Percentiles rank a stretch among this genome's conserved stretches.
phyloP scores from a whole-genome alignment of 2,113 vertebrate species.

The Triplophysa rosa region DNA sequence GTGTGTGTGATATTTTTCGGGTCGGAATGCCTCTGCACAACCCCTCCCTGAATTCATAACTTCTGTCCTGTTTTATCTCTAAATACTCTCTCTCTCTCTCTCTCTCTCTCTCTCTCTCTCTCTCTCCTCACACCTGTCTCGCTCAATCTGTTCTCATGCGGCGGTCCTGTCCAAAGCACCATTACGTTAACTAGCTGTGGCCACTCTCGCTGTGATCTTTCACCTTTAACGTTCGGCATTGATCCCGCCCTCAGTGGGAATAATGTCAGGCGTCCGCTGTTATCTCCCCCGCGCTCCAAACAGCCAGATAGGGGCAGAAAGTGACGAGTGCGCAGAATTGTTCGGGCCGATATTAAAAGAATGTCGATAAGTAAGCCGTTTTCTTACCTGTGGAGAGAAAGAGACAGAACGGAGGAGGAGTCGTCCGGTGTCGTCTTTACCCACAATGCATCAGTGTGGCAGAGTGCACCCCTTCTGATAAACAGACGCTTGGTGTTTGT shows the following conservation, averaged over 20 bases:
- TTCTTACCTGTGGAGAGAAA: slow-evolving; percentile 56
- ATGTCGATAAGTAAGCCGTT: slow-evolving; percentile 72
- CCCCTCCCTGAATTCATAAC: slow-evolving; percentile 45
- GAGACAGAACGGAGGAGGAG: slow-evolving; percentile 19
- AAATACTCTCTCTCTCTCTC: slow-evolving; percentile 18
- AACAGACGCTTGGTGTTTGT: neutral
- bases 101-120: slow-evolving; percentile 23
- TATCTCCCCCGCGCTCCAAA: slow-evolving; percentile 58
- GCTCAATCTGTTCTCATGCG: slow-evolving; percentile 21
- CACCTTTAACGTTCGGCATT: slow-evolving; percentile 68
- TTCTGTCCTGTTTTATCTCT: slow-evolving; percentile 37
- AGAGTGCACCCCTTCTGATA: neutral
- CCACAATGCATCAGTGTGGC: slow-evolving; percentile 11
- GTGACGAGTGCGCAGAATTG: slow-evolving; percentile 65
- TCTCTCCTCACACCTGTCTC: slow-evolving; percentile 19
- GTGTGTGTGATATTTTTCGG: slow-evolving; percentile 46
- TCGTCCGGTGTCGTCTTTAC: slow-evolving; percentile 15
- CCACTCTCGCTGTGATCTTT: slow-evolving; percentile 58
- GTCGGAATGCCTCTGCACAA: neutral
- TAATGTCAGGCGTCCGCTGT: slow-evolving; percentile 65
- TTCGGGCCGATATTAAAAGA: slow-evolving; percentile 52
- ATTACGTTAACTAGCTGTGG: slow-evolving; percentile 65
- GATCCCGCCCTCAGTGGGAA: slow-evolving; percentile 64
- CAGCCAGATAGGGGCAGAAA: slow-evolving; percentile 61
- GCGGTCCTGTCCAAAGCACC: slow-evolving; percentile 51